Evolutionary conservation across 2,888 invertebrate species (phyloP), one percentile per base, ranked within the genome.

Genomic region (Cremastinae sp.): DNA sequence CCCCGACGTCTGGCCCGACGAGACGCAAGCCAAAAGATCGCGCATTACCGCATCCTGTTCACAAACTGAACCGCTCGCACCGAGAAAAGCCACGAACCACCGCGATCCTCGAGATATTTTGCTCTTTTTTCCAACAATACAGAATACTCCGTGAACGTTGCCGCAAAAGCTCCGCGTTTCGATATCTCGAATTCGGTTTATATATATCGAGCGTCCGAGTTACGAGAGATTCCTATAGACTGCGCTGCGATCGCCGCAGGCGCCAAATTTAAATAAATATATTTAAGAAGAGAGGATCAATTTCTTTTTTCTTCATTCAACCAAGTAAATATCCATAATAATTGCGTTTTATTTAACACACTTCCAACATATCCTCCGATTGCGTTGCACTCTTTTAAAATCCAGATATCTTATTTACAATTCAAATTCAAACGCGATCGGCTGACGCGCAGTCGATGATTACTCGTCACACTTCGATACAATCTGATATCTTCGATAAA

Each of bases 21-120:
- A 66, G 83, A 82, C 80, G 72, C 74, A 69, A 79, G 80, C 80
- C 81, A 69, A 74, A 81, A 84, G 79, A 81, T 82, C 82, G 79
- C 80, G 74, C 86, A 82, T 85, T 83, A 83, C 83, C 85, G 80
- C 86, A 86, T 86, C 81, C 81, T 84, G 82, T 83, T 79, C 61
- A 70, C 59, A 78, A 71, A 79, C 79, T 79, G 70, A 79, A 70
- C 54, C 45, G 34, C 45, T 56, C 41, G 72, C 54, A 43, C 34
- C 54, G 68, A 72, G 36, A 38, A 54, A 45, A 56, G 34, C 54
- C 69, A 61, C 59, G 28, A 51, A 69, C 69, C 51, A 59, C 49
- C 59, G 45, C 59, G 59, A 69, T 47, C 45, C 54, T 28, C 53
- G 66, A 66, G 34, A 45, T 10, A 54, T 45, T 22, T 14, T 28